Evolutionary conservation across 2,797 vertebrate genomes (phyloP), one percentile per base, ranked within the genome.

Genomic region (Macroramphosus scolopax): DNA sequence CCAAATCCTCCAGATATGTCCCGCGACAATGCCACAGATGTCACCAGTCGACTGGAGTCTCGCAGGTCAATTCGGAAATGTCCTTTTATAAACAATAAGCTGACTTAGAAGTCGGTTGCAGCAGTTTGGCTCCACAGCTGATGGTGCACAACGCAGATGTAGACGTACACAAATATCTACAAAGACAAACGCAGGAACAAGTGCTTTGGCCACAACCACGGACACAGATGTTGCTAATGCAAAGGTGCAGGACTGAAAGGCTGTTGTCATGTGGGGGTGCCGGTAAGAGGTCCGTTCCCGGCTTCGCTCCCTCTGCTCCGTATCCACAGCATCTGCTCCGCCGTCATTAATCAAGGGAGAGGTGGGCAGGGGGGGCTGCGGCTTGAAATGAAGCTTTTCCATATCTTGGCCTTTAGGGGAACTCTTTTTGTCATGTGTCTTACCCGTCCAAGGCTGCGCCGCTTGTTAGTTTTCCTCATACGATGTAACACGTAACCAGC

Each of bases 341-440:
- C 50, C 64, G 63, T 84, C 77, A 83, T 84, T 86, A 86, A 86
- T 87, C 84, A 82, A 45, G 45, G 51, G 48, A 53, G 63, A 47
- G 63, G 61, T 75, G 71, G 62, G 71, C 54, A 66, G 59, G 67
- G 59, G 67, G 73, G 76, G 75, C 50, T 68, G 82, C 67, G 75
- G 65, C 62, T 63, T 77, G 69, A 67, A 75, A 84, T 82, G 59
- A 70, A 63, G 68, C 69, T 68, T 52, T 59, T 73, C 72, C 63
- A 44, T 68, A 50, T 76, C 63, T 54, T 50, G 52, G 51, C 58
- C 56, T 63, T 60, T 32, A 45, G 41, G 59, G 31, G 25, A 63
- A 76, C 53, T 22, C 50, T 48, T 68, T 66, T 40, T 72, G 62
- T 59, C 56, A 13, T 54, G 44, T 37, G 54, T 68, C 58, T 55